A percentile compares a stretch with the other conserved stretches of the same genome.
These are phyloP conservation scores for Schizotus pectinicornis DNA, from an alignment of 2,888 invertebrate genomes.

Conservation along the genomic window DNA sequence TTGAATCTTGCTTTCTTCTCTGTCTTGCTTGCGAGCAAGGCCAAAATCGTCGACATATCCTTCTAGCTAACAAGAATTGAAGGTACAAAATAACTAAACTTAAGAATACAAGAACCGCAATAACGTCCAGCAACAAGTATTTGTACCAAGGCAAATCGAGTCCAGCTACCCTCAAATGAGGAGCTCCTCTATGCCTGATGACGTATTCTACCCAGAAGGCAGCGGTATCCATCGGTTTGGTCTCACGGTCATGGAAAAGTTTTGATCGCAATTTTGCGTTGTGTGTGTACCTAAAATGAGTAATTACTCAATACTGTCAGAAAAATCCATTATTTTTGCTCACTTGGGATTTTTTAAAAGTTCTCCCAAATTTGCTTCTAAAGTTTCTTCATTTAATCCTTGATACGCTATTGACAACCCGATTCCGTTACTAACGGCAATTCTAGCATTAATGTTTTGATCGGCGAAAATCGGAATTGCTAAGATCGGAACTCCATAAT, in stretches of 20 bases:
- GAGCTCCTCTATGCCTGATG: slow-evolving; percentile 39
- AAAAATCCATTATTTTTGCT: not conserved
- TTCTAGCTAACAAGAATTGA: too few relatives aligned
- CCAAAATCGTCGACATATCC: too few relatives aligned
- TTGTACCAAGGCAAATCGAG: slow-evolving; percentile 43
- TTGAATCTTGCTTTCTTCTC: too few relatives aligned
- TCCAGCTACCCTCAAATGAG: slow-evolving; percentile 40
- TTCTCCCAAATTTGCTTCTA: slow-evolving; percentile 52
- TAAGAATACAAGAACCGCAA: not conserved
- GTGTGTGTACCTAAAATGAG: slow-evolving; percentile 27
- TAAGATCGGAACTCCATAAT: slow-evolving; percentile 44
- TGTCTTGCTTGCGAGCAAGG: too few relatives aligned
- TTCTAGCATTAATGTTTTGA: slow-evolving; percentile 59
- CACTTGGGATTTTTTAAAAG: slow-evolving; percentile 44
- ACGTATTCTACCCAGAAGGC: slow-evolving; percentile 43
- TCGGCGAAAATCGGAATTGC: slow-evolving; percentile 62
- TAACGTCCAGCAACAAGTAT: slow-evolving; percentile 26
- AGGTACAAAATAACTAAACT: too few relatives aligned
- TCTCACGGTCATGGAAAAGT: slow-evolving; percentile 36
- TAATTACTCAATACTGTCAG: too few relatives aligned
- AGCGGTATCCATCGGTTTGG: slow-evolving; percentile 37
- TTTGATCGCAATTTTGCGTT: slow-evolving; percentile 33
- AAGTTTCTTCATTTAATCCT: slow-evolving; percentile 56
- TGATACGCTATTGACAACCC: slow-evolving; percentile 50
- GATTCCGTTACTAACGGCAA: slow-evolving; percentile 46